Percentiles rank a stretch among this genome's conserved stretches.
Conservation (phyloP, 2,888 invertebrate species). For the Diarsia dahlii region DNA sequence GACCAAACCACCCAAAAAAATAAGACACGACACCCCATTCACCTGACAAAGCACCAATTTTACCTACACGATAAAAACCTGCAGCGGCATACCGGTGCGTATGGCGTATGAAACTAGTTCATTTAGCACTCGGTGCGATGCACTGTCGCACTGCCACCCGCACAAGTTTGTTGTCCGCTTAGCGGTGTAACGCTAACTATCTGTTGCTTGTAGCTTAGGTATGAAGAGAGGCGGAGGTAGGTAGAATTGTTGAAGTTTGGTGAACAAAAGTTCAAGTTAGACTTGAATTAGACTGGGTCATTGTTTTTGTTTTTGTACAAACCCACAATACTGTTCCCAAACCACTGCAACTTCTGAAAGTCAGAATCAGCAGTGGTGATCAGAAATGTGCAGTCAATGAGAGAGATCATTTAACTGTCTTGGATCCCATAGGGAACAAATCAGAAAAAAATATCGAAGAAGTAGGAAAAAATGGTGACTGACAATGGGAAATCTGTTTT, state of each 20-base stretch:
- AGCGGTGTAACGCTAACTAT: conserved; percentile 85
- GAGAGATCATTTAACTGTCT: too few relatives aligned
- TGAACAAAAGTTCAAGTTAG: background rate
- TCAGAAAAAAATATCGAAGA: background rate
- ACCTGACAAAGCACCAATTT: conserved; percentile 49
- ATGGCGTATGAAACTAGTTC: conserved; percentile 84
- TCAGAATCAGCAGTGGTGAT: background rate
- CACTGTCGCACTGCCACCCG: conserved; percentile 87
- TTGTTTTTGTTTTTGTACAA: too few relatives aligned
- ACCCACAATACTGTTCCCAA: background rate
- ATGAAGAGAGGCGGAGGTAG: conserved; percentile 59
- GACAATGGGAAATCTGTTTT: background rate
- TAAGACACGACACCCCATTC: conserved; percentile 47
- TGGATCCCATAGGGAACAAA: background rate
- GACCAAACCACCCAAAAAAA: background rate
- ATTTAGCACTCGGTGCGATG: conserved; percentile 86
- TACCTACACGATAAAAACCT: conserved; percentile 61
- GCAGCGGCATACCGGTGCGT: conserved; percentile 62
- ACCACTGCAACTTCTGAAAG: background rate
- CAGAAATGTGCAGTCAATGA: background rate
- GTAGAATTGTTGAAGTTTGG: conserved; percentile 32
- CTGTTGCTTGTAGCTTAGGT: conserved; percentile 74
- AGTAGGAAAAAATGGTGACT: background rate
- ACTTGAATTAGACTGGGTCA: too few relatives aligned
- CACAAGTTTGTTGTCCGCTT: conserved; percentile 86